Evolutionary conservation across 2,113 vertebrate genomes (phyloP).

Genomic region (Zosterops japonicus): DNA sequence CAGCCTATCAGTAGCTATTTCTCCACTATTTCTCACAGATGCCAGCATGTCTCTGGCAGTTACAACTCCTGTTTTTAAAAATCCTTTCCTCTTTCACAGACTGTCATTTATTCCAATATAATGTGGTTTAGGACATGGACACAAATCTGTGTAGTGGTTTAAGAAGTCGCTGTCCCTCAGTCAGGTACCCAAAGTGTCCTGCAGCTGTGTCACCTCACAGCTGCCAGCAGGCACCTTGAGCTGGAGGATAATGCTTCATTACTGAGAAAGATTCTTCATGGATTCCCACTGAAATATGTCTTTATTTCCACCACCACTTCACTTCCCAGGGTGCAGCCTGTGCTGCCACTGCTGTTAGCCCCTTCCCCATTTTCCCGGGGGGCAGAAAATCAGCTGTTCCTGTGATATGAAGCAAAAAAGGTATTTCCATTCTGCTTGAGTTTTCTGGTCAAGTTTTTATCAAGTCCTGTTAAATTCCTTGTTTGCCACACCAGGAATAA

Average conservation of each 20-base stretch:
- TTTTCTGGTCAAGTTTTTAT: neutral
- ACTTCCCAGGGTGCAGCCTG: neutral
- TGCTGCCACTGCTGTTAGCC: neutral
- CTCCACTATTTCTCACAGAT: neutral
- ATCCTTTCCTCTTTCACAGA: neutral
- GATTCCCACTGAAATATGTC: fast-evolving
- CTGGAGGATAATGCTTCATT: neutral
- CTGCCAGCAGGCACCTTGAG: neutral
- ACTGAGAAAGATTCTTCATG: neutral
- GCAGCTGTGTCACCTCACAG: fast-evolving
- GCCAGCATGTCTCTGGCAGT: neutral
- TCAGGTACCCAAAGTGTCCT: neutral
- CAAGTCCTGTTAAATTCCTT: neutral
- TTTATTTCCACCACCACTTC: neutral
- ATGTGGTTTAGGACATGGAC: neutral
- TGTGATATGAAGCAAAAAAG: neutral
- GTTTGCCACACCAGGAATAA: neutral
- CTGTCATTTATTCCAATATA: neutral
- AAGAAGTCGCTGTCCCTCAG: fast-evolving
- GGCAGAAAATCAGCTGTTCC: neutral
- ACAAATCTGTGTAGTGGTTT: neutral
- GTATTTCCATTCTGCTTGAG: neutral
- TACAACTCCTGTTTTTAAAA: neutral
- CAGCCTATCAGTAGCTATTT: neutral
- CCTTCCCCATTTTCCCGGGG: neutral